Conservation (phyloP, 2,797 vertebrate genomes). For the Coccyzus lansbergi region DNA sequence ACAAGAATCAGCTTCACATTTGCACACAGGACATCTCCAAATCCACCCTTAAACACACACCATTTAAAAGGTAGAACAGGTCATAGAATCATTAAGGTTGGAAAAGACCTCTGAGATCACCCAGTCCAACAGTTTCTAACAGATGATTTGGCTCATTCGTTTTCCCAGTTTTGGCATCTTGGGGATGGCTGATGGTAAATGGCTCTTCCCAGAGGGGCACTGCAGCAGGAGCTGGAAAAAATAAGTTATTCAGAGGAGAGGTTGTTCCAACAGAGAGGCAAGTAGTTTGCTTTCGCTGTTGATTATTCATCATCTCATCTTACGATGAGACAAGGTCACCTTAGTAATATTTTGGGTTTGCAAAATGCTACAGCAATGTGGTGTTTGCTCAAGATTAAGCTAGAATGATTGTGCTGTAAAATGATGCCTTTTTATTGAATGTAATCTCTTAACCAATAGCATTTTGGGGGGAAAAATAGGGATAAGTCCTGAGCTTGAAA, state of each 20-base stretch:
- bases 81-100: too few relatives aligned
- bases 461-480: background rate
- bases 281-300: background rate
- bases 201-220: background rate
- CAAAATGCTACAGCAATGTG: background rate
- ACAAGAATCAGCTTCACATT: background rate
- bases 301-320: background rate
- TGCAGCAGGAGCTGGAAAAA: background rate
- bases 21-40: too few relatives aligned
- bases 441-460: background rate
- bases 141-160: background rate
- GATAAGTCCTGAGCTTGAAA: background rate
- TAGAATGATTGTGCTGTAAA: background rate
- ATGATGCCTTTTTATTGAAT: background rate
- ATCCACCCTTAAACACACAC: too few relatives aligned
- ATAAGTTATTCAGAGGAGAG: background rate
- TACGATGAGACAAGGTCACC: background rate
- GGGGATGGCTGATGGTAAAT: background rate
- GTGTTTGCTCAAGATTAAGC: background rate
- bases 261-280: background rate
- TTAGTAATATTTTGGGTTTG: background rate
- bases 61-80: too few relatives aligned
- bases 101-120: too few relatives aligned
- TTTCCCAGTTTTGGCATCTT: background rate
- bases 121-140: background rate